A percentile compares a stretch with the other conserved stretches of the same genome.
These are phyloP conservation scores for Anguilla japonica DNA, from an alignment of 2,113 vertebrate genomes.

Conservation along the genomic window DNA sequence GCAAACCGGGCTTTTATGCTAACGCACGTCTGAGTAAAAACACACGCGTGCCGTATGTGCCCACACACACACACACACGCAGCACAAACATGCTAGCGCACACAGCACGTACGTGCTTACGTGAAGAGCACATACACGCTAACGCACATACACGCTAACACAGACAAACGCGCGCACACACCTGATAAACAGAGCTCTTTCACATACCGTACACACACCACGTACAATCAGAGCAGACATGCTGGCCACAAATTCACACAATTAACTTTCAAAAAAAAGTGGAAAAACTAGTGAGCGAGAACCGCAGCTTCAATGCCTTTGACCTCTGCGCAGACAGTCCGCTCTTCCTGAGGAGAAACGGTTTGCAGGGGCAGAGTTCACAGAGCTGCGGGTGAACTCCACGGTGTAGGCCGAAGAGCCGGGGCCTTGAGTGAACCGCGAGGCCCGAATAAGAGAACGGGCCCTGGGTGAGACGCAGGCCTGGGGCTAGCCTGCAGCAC, in stretches of 20 bases:
- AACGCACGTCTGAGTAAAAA: not conserved
- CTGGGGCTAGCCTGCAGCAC: conserved; percentile 19
- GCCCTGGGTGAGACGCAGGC: conserved; percentile 15
- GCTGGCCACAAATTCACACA: too few species aligned
- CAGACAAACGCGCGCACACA: not conserved
- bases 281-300: not conserved
- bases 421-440: not conserved
- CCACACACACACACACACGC: not conserved
- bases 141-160: not conserved
- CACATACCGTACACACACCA: conserved; percentile 45
- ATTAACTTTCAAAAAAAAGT: not conserved
- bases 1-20: conserved; percentile 38
- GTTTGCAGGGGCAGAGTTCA: not conserved
- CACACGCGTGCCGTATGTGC: not conserved
- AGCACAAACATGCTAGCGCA: not conserved
- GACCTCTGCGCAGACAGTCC: not conserved
- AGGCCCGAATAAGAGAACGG: not conserved
- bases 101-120: not conserved
- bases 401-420: not conserved
- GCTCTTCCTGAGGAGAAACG: not conserved
- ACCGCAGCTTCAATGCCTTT: not conserved
- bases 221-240: too few species aligned
- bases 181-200: conserved; percentile 8
- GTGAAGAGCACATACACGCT: not conserved
- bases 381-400: not conserved